Conservation (phyloP, 2,113 vertebrate species). For the Embiotoca jacksoni region DNA sequence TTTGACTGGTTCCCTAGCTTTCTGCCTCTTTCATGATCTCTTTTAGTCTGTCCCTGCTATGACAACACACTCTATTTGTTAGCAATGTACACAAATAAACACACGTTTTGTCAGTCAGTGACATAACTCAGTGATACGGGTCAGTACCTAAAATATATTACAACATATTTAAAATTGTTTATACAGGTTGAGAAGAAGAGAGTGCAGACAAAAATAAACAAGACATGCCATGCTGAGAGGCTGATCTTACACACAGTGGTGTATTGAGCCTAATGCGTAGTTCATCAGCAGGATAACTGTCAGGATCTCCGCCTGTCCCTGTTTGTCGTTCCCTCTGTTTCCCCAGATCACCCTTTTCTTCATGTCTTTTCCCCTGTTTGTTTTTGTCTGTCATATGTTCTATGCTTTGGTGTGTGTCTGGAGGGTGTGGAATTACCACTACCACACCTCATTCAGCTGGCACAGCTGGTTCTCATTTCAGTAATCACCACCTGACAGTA, state of each 20-base stretch:
- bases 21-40: neutral
- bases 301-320: too few relatives aligned
- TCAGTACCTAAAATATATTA: neutral
- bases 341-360: too few relatives aligned
- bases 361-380: too few relatives aligned
- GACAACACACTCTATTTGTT: conserved; percentile 8
- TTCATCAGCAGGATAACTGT: neutral
- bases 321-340: too few relatives aligned
- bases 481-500: too few relatives aligned
- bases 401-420: too few relatives aligned
- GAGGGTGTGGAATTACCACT: too few relatives aligned
- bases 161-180: conserved; percentile 1
- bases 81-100: conserved; percentile 25
- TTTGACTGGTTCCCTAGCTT: neutral
- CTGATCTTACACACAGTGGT: neutral
- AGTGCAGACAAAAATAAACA: conserved; percentile 14
- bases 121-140: neutral
- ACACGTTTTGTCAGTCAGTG: neutral
- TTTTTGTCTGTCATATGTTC: too few relatives aligned
- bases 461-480: too few relatives aligned
- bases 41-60: neutral
- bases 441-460: too few relatives aligned
- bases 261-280: neutral
- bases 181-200: neutral
- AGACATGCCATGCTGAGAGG: neutral